These are phyloP conservation scores for Scaptomyza caliginosa DNA, from an alignment of 2,888 invertebrate genomes.

Conservation along the genomic window DNA sequence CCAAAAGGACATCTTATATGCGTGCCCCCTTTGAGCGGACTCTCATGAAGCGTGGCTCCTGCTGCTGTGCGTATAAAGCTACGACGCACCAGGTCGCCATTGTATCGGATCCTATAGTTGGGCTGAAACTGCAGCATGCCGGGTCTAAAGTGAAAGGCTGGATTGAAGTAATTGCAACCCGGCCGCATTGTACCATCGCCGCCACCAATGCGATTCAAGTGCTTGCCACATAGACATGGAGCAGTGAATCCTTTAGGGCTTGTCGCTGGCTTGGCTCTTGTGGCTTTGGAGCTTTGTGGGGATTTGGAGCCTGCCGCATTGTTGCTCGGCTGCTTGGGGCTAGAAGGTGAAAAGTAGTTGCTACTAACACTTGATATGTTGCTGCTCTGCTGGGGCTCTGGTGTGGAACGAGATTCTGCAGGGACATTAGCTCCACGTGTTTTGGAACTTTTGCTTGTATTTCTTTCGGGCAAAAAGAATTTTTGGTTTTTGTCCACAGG, in stretches of 20 bases:
- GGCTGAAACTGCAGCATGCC: conserved; percentile 36
- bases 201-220: conserved; percentile 5
- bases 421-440: not conserved
- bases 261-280: not conserved
- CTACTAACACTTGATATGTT: not conserved
- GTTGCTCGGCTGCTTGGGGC: not conserved
- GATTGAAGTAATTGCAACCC: conserved; percentile 4
- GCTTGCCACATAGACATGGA: not conserved
- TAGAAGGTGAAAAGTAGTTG: no score
- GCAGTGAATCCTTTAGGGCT: not conserved
- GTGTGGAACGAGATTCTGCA: not conserved
- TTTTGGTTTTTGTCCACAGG: not conserved
- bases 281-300: no score
- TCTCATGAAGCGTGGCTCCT: conserved; percentile 57
- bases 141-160: conserved; percentile 55
- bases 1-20: not conserved
- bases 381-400: no score
- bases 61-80: conserved; percentile 64
- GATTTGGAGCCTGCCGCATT: no score
- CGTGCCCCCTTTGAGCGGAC: not conserved
- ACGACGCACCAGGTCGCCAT: conserved; percentile 29
- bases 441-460: not conserved
- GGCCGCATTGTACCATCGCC: conserved; percentile 4
- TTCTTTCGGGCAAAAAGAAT: conserved; percentile 2
- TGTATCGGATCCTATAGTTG: conserved; percentile 18